Base-by-base conservation (phyloP, 2,888 invertebrate species). In the Acanthacorydalis orientalis region DNA sequence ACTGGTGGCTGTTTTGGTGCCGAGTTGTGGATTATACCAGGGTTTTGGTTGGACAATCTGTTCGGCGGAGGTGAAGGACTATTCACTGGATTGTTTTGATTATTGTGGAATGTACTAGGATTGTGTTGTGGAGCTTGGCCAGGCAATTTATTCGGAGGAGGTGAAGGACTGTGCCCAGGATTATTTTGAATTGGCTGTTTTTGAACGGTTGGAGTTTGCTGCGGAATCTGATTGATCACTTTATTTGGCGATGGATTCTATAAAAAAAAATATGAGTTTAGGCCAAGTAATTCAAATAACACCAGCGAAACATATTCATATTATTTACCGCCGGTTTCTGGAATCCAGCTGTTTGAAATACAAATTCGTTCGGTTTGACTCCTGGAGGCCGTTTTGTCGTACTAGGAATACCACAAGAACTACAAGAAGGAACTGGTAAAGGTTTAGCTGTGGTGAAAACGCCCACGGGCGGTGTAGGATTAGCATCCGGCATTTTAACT, bases 361-460 rank as follows among this genome's bases (percentile, higher is more conserved):
- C 54, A 44, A 59, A 53, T 34, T 52, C 47, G 39, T 35, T 42
- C 39, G 49, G 44, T 32, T 40, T 35, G 7, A 31, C 14, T 34
- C 51, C 50, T 46, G 64, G 60, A 50, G 55, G 54, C 10, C 68
- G 53, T 53, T 57, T 67, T 0, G 70, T 66, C 2, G 73, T 70
- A 4, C 72, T 69, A 1, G 77, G 73, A 43, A 77, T 64, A 51
- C 74, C 73, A 57, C 78, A 79, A 51, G 70, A 68, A 16, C 74
- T 74, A 54, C 78, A 78, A 1, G 76, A 70, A 47, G 65, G 70
- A 7, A 57, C 60, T 14, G 69, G 68, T 32, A 68, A 57, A 2
- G 66, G 60, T 55, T 65, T 52, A 56, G 61, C 59, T n/a, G 61
- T 63, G 35, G 60, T 62, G 48, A 65, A 32, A 32, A 59, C 53